These are phyloP conservation scores for Drosophila setosimentum DNA, from an alignment of 2,888 invertebrate genomes.

Conservation along the genomic window DNA sequence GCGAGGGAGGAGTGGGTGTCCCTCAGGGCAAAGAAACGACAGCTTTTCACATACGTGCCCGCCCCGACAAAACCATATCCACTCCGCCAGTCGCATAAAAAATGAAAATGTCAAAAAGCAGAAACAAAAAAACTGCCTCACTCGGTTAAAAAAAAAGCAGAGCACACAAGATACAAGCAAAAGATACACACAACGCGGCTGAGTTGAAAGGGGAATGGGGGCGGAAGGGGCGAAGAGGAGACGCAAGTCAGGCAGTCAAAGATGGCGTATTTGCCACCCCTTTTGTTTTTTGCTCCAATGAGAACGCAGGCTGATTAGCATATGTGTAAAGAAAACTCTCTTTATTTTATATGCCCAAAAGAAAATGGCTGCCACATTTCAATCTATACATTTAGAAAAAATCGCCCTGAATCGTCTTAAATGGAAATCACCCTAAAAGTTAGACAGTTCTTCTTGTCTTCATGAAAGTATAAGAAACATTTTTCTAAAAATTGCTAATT, in stretches of 20 bases:
- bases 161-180: conserved; percentile 39
- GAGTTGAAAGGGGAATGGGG: conserved; percentile 28
- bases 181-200: conserved; percentile 47
- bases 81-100: conserved; percentile 61
- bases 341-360: neutral
- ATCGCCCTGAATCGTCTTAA: neutral
- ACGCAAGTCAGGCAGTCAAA: conserved; percentile 56
- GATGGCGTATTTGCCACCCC: conserved; percentile 69
- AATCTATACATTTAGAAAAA: neutral
- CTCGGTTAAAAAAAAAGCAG: conserved; percentile 64
- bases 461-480: too few relatives aligned
- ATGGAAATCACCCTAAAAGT: neutral
- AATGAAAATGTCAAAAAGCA: conserved; percentile 76
- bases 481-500: conserved; percentile 30
- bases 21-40: conserved; percentile 38
- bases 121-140: conserved; percentile 58
- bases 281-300: conserved; percentile 53
- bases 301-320: conserved; percentile 57
- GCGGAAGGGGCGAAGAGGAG: conserved; percentile 10
- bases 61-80: conserved; percentile 32
- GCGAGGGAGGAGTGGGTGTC: conserved; percentile 14
- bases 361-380: conserved; percentile 42
- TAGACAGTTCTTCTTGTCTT: neutral
- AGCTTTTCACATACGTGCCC: conserved; percentile 62
- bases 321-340: conserved; percentile 41